A percentile compares a stretch with the other conserved stretches of the same genome.
phyloP scores from a whole-genome alignment of 2,113 vertebrate genomes.

The Nothoprocta pentlandii region DNA sequence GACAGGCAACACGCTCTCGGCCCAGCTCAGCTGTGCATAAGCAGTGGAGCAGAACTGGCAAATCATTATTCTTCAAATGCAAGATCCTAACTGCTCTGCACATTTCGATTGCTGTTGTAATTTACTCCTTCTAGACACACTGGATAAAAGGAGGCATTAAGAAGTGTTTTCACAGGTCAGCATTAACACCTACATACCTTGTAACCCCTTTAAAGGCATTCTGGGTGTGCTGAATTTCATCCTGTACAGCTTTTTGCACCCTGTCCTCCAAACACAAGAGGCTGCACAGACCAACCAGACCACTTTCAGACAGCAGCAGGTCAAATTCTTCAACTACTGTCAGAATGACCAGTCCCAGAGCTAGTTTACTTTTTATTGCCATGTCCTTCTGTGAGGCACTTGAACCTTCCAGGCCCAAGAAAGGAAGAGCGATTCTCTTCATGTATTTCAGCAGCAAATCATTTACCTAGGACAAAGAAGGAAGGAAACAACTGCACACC shows the following conservation, averaged over 20 bases:
- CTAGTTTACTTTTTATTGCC: constrained; percentile 1
- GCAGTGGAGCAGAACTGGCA: neutral
- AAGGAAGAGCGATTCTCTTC: neutral
- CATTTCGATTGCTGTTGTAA: neutral
- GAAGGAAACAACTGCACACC: neutral
- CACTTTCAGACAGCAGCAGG: rapidly evolving
- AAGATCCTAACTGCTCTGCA: neutral
- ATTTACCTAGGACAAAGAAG: constrained; percentile 58
- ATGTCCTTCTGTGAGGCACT: rapidly evolving
- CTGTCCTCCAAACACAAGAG: constrained; percentile 52
- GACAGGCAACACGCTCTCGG: neutral
- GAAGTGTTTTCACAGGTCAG: neutral
- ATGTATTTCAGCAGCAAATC: constrained; percentile 16
- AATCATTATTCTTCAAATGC: neutral
- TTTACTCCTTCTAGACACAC: neutral
- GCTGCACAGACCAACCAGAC: constrained; percentile 7
- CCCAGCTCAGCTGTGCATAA: neutral
- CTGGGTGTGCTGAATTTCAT: neutral
- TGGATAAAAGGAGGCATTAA: neutral
- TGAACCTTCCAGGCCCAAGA: neutral
- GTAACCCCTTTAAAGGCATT: neutral
- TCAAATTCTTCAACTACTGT: rapidly evolving
- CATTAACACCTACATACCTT: neutral
- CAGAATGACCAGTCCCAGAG: constrained; percentile 67
- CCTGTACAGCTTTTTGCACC: rapidly evolving